Evolutionary conservation across 2,797 vertebrate genomes (phyloP), one percentile per base, ranked within the genome.

Genomic region (Cirrhinus mrigala): DNA sequence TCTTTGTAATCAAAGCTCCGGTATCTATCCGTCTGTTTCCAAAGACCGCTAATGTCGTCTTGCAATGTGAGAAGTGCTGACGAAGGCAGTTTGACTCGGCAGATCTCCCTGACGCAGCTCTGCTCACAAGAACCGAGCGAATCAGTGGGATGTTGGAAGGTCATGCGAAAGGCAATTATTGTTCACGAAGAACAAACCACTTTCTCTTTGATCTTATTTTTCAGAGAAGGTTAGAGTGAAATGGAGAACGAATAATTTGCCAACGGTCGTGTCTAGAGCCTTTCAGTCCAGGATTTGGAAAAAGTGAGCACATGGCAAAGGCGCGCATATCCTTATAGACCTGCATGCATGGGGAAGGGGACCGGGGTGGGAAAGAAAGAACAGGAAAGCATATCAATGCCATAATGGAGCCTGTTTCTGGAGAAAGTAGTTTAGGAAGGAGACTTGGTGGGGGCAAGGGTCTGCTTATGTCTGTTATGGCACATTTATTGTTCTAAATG

Each of bases 301-400:
- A 95, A 90, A 88, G 73, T 94, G 88, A 93, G 88, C 27, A 74
- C 90, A 91, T 92, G 85, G 87, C 80, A 85, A 88, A 90, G 81
- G 83, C 4, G 54, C 85, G 80, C 68, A 46, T 64, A 33, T 48
- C 27, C 44, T 22, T 33, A 24, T 73, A 20, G 44, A 52, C 46
- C 62, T 56, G 68, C 76, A 60, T 60, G 20, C 46, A 50, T 27
- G 84, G 90, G 88, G 85, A 85, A 77, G 18, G 75, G 74, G 88
- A 88, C 81, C 6, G 66, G 87, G 54, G 81, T 82, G 71, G 82
- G 54, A 66, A 33, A 66, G 27, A 66, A 66, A 66, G 15, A 37
- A 56, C 90, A 93, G 93, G 93, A 94, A 94, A 92, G 84, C 89
- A 86, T 88, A 91, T 91, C 93, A 93, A 93, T 94, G 94, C 92